Evolutionary conservation across 1,140 invertebrate genomes (phyloP).

Genomic region (Ephestia elutella): DNA sequence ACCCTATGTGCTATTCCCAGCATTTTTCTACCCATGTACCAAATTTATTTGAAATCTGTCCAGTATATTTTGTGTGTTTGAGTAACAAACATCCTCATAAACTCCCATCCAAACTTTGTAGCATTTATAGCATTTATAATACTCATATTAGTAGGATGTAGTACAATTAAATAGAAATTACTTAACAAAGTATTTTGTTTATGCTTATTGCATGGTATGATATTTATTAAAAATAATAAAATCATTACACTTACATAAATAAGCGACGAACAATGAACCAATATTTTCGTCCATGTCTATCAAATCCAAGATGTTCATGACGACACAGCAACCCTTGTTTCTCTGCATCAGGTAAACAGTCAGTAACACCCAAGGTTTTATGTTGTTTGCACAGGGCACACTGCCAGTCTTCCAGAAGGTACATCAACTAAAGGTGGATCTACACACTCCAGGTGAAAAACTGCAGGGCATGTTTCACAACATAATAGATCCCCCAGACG

Average conservation of each 20-base stretch:
- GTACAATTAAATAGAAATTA: too few species aligned
- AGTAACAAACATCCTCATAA: too few species aligned
- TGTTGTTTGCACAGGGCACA: slow-evolving; percentile 94
- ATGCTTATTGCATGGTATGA: too few species aligned
- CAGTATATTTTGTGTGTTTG: too few species aligned
- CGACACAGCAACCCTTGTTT: slow-evolving; percentile 92
- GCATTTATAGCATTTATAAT: too few species aligned
- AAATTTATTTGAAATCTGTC: too few species aligned
- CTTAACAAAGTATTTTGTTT: too few species aligned
- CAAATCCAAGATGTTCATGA: slow-evolving; percentile 95
- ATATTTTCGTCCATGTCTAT: slow-evolving; percentile 95
- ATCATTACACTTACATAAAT: slow-evolving; percentile 85
- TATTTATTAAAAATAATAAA: too few species aligned
- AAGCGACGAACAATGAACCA: slow-evolving; percentile 95
- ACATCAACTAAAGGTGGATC: slow-evolving; percentile 94
- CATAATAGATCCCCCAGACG: slow-evolving; percentile 95
- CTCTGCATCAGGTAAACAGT: slow-evolving; percentile 93
- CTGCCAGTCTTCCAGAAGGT: slow-evolving; percentile 96
- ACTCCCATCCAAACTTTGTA: too few species aligned
- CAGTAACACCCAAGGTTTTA: slow-evolving; percentile 92
- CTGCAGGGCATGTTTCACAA: slow-evolving; percentile 97
- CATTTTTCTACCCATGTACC: too few species aligned
- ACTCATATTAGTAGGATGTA: too few species aligned
- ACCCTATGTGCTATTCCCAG: too few species aligned
- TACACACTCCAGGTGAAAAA: slow-evolving; percentile 96